These are phyloP conservation scores for Gambusia yucatana DNA, from an alignment of 2,797 vertebrate genomes.

Conservation along the genomic window DNA sequence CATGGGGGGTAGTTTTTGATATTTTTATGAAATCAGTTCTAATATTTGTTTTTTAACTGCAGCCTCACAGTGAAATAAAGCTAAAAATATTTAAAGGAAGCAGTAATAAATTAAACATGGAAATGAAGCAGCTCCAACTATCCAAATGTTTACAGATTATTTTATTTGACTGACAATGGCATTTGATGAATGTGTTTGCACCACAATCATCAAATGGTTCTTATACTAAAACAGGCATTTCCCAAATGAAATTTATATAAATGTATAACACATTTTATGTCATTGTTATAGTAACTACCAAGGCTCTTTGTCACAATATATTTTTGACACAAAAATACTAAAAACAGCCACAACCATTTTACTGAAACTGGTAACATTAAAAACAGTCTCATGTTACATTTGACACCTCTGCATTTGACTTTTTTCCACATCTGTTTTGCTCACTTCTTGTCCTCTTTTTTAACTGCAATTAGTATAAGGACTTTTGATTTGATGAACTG, in stretches of 20 bases:
- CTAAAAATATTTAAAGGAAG: not conserved
- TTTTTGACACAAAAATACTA: not conserved
- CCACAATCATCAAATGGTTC: not conserved
- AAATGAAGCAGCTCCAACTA: too few species aligned
- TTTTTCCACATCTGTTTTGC: not conserved
- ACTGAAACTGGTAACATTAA: not conserved
- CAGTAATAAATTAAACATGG: not conserved
- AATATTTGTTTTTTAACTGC: conserved; percentile 16
- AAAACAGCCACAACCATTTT: not conserved
- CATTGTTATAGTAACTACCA: not conserved
- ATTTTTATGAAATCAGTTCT: conserved; percentile 15
- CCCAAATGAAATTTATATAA: conserved; percentile 2
- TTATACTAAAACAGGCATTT: not conserved
- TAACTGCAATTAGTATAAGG: not conserved
- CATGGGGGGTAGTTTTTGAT: conserved; percentile 1
- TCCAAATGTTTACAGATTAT: too few species aligned
- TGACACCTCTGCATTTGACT: not conserved
- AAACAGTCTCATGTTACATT: not conserved
- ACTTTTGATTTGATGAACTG: not conserved
- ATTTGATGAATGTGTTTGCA: too few species aligned
- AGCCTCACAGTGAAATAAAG: conserved; percentile 18
- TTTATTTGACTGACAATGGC: not conserved
- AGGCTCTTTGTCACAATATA: not conserved
- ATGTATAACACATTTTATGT: not conserved
- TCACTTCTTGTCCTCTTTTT: not conserved